Base-by-base conservation (phyloP, 2,888 invertebrate genomes). In the Panopea generosa region DNA sequence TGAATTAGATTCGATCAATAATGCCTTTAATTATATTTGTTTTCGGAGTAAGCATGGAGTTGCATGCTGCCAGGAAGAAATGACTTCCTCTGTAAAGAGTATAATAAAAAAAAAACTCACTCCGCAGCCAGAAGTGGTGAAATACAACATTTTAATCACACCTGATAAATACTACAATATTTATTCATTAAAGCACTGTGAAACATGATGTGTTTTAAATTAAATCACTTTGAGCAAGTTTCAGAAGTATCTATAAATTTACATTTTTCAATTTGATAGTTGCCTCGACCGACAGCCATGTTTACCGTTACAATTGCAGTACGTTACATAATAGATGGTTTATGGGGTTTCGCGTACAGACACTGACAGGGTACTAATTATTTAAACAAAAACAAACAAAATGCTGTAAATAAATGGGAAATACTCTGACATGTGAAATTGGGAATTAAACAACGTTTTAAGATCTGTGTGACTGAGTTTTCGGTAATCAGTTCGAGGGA, bases 221-320 rank as follows among this genome's bases (percentile, higher is more conserved):
- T 63, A 55, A 61, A 57, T 56, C 69, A 75, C 69, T 75, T 65
- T 59, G 40, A 69, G 65, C 24, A 14, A 11, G 55, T 55, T 50
- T 47, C 59, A 43, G 38, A 65, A 65, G 75, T 60, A 55, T 59
- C 75, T 26, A 65, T 75, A 75, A 73, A 75, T 75, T 65, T 49
- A 29, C 43, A 47, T 63, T 57, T 69, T 65, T 59, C 24, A 66
- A 66, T 73, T 55, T 55, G 20, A 20, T 20, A 38, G 47, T 73
- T 66, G 29, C 45, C 29, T 53, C 45, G 59, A 43, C n/a, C 16
- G 24, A 38, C 20, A 40, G 22, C 26, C 16, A 18, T 67, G 40
- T 67, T 67, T 67, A 40, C 67, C 20, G 24, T 38, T 33, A 16
- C 24, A 47, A 67, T 57, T 57, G 43, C 20, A 14, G 7, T 6